Base-by-base conservation (phyloP, 2,888 invertebrate species). In the Phalera bucephala region DNA sequence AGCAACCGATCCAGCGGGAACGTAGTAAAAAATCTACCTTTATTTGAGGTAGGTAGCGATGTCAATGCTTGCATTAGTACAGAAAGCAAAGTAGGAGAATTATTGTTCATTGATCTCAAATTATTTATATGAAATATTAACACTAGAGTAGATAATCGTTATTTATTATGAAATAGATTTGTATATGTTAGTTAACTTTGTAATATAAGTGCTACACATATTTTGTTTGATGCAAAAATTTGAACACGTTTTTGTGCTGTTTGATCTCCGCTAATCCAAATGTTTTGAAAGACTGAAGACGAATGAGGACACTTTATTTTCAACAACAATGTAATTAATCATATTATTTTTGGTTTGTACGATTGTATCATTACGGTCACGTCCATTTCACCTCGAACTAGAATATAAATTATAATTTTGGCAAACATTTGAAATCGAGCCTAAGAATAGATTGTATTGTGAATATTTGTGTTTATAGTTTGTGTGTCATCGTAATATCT, bases 51-150 rank as follows among this genome's bases (percentile, higher is more conserved):
- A 38, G 45, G 43, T 35, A 44, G 36, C 39, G 40, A 39, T 36
- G 43, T 43, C 51, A 48, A 47, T 44, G 39, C 40, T 56, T 45
- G 39, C 51, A 59, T 48, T 43, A 41, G 28, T 49, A 37, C 29
- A 33, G 38, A 45, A 42, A 40, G 33, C 65, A 62, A 57, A 51
- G 51, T 72, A 72, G 67, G 61, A 72, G 70, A 77, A 45, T 59
- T 52, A 73, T 66, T 79, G 78, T 76, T 74, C 72, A 81, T 74
- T 88, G 88, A 89, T 89, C 88, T 89, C 88, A 88, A 81, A 81
- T 84, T 85, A 81, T 85, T 84, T 82, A 84, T 80, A 71, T 82
- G 67, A 73, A 75, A 75, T 78, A 75, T 68, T 68, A 61, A 65
- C 63, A 60, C 63, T 70, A 75, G 66, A 67, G 64, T 80, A 79